Percentiles rank a stretch among this genome's conserved stretches.
Evolutionary conservation across 2,113 vertebrate genomes (phyloP).

Genomic region (Tragelaphus buxtoni): DNA sequence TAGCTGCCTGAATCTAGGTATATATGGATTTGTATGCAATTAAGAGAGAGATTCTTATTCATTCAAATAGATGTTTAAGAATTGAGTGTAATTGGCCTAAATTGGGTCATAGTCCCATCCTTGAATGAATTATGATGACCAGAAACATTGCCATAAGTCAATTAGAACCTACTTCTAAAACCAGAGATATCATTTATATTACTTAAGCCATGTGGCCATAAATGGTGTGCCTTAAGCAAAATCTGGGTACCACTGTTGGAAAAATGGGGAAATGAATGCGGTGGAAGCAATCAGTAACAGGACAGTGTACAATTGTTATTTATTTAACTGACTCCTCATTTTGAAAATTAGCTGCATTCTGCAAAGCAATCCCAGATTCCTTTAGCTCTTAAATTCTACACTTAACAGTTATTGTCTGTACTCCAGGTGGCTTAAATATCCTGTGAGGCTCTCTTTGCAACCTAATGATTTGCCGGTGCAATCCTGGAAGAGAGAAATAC

Average conservation of each 20-base stretch:
- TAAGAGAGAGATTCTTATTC: not conserved
- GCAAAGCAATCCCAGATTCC: not conserved
- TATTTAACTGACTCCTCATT: slow-evolving; percentile 8
- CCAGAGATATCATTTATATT: not conserved
- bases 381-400: slow-evolving; percentile 27
- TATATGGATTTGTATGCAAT: not conserved
- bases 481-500: not conserved
- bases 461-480: not conserved
- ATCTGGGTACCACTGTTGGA: not conserved
- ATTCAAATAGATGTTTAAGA: not conserved
- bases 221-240: not conserved
- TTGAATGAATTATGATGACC: not conserved
- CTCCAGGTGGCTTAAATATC: not conserved
- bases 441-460: not conserved
- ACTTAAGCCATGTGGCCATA: not conserved
- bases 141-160: not conserved
- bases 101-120: not conserved
- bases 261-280: not conserved
- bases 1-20: not conserved
- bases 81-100: not conserved
- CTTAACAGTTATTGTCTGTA: not conserved
- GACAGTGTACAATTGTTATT: not conserved
- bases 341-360: slow-evolving; percentile 25
- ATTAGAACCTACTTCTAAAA: not conserved
- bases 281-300: not conserved